phyloP scores from a whole-genome alignment of 1,140 invertebrate genomes.

The Nymphalis io region DNA sequence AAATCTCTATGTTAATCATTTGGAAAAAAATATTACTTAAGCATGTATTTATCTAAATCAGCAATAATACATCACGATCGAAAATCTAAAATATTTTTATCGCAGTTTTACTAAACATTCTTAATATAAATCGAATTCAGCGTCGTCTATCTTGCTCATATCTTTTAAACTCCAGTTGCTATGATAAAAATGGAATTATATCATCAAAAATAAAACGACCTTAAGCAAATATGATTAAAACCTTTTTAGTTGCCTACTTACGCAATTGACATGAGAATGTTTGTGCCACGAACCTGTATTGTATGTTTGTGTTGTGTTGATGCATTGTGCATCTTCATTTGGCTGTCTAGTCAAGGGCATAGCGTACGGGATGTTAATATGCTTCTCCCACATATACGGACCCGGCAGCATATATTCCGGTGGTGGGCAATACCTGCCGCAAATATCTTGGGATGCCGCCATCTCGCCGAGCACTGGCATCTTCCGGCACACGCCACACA shows the following conservation, averaged over 20 bases:
- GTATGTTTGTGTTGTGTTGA: constrained; percentile 43
- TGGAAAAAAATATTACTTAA: not conserved
- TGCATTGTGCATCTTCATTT: constrained; percentile 39
- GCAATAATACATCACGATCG: not conserved
- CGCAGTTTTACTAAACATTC: not conserved
- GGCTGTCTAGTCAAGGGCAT: constrained; percentile 46
- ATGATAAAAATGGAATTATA: constrained; percentile 26
- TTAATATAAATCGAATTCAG: constrained; percentile 2
- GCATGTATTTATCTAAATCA: not conserved
- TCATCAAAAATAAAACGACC: constrained; percentile 17
- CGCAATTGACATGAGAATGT: constrained; percentile 7
- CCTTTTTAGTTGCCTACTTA: constrained; percentile 3
- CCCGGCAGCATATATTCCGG: constrained; percentile 54
- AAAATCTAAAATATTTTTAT: not conserved
- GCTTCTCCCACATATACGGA: constrained; percentile 60
- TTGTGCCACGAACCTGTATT: constrained; percentile 52
- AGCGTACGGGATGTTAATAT: constrained; percentile 41
- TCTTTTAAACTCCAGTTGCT: constrained; percentile 25
- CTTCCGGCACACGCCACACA: constrained; percentile 43
- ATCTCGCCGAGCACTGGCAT: constrained; percentile 68
- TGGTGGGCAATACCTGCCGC: constrained; percentile 49
- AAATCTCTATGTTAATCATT: not conserved
- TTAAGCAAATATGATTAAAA: constrained; percentile 13
- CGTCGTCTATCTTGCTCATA: constrained; percentile 14
- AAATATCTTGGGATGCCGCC: constrained; percentile 62